Base-by-base conservation (phyloP, 2,797 vertebrate species). In the Eulemur albifrons region DNA sequence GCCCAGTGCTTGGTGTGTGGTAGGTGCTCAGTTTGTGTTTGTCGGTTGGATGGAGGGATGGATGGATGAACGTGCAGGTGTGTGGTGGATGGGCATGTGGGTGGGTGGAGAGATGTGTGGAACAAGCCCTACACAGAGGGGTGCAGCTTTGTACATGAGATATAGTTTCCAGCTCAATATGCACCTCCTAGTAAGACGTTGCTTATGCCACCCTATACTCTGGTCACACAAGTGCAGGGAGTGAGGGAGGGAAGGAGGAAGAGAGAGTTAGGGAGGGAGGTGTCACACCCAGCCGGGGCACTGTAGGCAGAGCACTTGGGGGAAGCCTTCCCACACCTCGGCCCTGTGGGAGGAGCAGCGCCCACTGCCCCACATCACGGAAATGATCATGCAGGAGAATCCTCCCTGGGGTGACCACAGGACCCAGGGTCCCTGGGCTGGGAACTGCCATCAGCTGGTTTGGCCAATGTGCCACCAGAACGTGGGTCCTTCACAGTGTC, bases 121-220 rank as follows among this genome's bases (percentile, higher is more conserved):
- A 48, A 80, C 25, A 15, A 67, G 23, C 35, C 27, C 79, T 40
- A 13, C 12, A 4, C 65, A 40, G 30, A 45, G 30, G 18, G 23
- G 4, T 40, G 1, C 3, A n/a, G n/a, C 45, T 21, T 69, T n/a
- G 17, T 65, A n/a, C 48, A 12, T 32, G 25, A 88, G 82, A 69
- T 27, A n/a, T 1, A 12, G 72, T 25, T 67, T 21, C 15, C 65
- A 15, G 30, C 57, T 61, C 40, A 54, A 17, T 65, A 38, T 27
- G 30, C 11, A 38, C 17, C 32, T 21, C 59, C 15, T 38, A 15
- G 63, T 4, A 21, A 90, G 75, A 4, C 27, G 54, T 84, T 35
- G 13, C 4, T 17, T 8, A 21, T 1, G 21, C 11, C 11, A 1
- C 40, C 27, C 14, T 38, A 2, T 13, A 4, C 40, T 32, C 50